A percentile compares a stretch with the other conserved stretches of the same genome.
These are phyloP conservation scores for Cataglyphis cursor DNA, from an alignment of 2,888 invertebrate genomes.

Conservation along the genomic window DNA sequence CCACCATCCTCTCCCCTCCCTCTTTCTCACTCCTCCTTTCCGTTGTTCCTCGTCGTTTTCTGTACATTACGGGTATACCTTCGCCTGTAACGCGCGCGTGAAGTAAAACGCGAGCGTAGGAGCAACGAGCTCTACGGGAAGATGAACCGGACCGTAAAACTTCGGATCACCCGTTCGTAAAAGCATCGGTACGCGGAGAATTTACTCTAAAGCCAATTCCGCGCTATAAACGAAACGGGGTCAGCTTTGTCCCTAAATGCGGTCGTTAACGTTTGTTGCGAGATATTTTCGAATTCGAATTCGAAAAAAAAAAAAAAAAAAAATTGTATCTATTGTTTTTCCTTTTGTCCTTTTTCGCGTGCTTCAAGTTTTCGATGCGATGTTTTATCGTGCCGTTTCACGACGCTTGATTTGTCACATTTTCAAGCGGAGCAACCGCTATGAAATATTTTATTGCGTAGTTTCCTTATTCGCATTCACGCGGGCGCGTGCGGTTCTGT, in stretches of 20 bases:
- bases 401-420: conserved; percentile 25
- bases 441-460: conserved; percentile 43
- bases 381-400: conserved; percentile 35
- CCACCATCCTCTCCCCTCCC: neutral
- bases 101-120: conserved; percentile 24
- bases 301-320: neutral
- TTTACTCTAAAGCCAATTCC: neutral
- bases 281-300: conserved; percentile 15
- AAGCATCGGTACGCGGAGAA: conserved; percentile 27
- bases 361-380: conserved; percentile 28
- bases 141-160: conserved; percentile 50
- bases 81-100: conserved; percentile 24
- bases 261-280: conserved; percentile 13
- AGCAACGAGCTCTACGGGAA: conserved; percentile 12
- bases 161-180: conserved; percentile 33
- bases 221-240: neutral
- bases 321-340: neutral
- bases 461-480: conserved; percentile 27
- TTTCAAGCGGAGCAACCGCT: conserved; percentile 16
- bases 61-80: conserved; percentile 41
- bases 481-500: neutral
- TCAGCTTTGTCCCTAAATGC: conserved; percentile 18
- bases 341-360: too few species aligned
- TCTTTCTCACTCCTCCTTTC: neutral
- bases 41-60: conserved; percentile 27